Conservation (phyloP, 2,888 invertebrate genomes). For the Fabriciana adippe region DNA sequence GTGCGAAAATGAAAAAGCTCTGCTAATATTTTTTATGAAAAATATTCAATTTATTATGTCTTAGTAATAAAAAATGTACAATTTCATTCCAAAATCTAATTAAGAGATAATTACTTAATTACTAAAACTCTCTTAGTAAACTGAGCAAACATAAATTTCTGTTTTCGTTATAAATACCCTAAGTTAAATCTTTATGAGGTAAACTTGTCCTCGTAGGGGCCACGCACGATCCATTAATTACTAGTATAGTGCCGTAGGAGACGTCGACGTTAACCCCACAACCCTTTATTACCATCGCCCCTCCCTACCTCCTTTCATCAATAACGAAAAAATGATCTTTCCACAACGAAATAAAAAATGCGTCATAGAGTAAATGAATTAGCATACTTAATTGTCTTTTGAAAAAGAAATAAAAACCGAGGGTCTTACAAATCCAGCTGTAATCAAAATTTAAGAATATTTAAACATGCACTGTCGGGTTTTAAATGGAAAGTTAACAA, state of each 20-base stretch:
- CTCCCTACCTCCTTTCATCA: constrained; percentile 39
- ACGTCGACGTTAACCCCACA: constrained; percentile 49
- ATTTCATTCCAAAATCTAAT: not conserved
- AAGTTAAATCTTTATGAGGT: constrained; percentile 48
- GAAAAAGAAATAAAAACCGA: constrained; percentile 70
- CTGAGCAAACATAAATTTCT: constrained; percentile 16
- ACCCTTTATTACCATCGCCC: constrained; percentile 36
- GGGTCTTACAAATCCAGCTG: constrained; percentile 61
- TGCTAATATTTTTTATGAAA: too few species aligned
- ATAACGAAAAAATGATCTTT: constrained; percentile 63
- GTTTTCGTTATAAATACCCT: constrained; percentile 17
- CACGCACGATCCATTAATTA: constrained; percentile 63
- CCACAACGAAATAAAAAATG: constrained; percentile 58
- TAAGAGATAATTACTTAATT: constrained; percentile 16
- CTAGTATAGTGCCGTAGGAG: constrained; percentile 51
- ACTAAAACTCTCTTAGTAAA: constrained; percentile 12
- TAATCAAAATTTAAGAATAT: constrained; percentile 74
- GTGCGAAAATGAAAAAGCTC: too few species aligned
- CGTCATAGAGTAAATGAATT: constrained; percentile 75
- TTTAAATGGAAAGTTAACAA: constrained; percentile 56
- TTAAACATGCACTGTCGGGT: constrained; percentile 67
- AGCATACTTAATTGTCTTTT: constrained; percentile 77
- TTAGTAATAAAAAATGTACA: not conserved
- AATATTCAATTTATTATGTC: not conserved
- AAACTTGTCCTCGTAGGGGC: constrained; percentile 53